Conservation (phyloP, 1,140 invertebrate genomes). For the Dreissena polymorpha region DNA sequence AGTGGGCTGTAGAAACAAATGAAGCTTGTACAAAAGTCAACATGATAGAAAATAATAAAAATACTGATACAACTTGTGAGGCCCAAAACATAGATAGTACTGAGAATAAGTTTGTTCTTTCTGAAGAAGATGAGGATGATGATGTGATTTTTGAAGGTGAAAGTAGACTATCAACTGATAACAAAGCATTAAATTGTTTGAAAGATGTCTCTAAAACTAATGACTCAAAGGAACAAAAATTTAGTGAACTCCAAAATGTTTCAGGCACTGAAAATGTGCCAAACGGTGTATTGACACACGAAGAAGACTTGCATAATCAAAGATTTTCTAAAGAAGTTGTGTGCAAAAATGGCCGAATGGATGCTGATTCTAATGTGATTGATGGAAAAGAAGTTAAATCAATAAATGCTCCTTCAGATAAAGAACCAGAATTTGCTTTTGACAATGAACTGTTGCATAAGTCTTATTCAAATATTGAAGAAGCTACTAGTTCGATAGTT, state of each 20-base stretch:
- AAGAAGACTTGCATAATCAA: not conserved
- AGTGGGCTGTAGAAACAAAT: not conserved
- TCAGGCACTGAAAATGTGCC: not conserved
- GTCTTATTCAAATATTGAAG: not conserved
- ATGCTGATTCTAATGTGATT: conserved; percentile 12
- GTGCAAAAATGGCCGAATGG: not conserved
- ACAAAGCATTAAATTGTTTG: not conserved
- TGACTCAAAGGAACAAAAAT: not conserved
- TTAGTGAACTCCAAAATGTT: not conserved
- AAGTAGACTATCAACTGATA: not conserved
- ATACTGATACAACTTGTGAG: too few species aligned
- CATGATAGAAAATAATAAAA: too few species aligned
- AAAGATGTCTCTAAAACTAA: not conserved
- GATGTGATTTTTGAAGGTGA: conserved; percentile 48
- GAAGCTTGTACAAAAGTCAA: too few species aligned
- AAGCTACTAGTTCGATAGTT: not conserved
- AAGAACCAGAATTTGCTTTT: not conserved
- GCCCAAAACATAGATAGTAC: too few species aligned
- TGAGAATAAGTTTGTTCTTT: not conserved
- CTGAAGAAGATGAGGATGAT: conserved; percentile 41
- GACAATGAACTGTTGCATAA: not conserved
- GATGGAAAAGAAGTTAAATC: conserved; percentile 5
- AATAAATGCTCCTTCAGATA: not conserved
- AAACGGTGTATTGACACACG: not conserved
- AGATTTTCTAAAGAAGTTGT: not conserved